These are phyloP conservation scores for Eidolon dupreanum DNA, from an alignment of 2,797 vertebrate genomes.

Conservation along the genomic window DNA sequence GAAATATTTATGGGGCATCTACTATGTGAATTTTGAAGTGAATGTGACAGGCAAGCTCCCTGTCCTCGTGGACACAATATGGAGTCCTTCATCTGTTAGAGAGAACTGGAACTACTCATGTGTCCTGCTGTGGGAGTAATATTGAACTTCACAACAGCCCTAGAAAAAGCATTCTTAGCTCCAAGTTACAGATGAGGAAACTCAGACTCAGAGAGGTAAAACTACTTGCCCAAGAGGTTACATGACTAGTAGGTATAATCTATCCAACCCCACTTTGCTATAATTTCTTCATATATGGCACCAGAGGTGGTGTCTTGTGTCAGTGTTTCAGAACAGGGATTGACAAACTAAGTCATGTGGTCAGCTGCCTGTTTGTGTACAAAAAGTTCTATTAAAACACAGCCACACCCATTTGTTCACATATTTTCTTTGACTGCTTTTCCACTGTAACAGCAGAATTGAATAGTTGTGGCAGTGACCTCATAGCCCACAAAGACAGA, in stretches of 20 bases:
- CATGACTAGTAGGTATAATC: background rate
- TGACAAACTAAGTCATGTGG: background rate
- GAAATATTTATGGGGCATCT: background rate
- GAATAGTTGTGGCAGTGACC: background rate
- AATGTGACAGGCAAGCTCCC: background rate
- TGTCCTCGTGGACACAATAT: background rate
- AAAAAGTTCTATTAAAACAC: background rate
- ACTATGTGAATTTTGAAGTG: background rate
- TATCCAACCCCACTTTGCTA: background rate
- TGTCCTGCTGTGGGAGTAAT: background rate
- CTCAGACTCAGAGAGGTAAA: background rate
- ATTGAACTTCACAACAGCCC: background rate
- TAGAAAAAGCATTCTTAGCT: background rate
- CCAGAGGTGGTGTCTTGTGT: background rate
- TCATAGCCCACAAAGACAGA: background rate
- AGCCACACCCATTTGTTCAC: background rate
- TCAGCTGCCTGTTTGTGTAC: background rate
- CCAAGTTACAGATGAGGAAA: conserved; percentile 10
- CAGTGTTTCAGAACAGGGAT: background rate
- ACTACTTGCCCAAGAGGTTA: background rate
- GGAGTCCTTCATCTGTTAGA: background rate
- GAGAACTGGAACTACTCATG: background rate
- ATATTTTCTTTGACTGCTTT: background rate
- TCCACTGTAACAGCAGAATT: background rate
- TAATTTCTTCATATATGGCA: background rate